These are phyloP conservation scores for Vanessa cardui DNA, from an alignment of 2,888 invertebrate species.

Conservation along the genomic window DNA sequence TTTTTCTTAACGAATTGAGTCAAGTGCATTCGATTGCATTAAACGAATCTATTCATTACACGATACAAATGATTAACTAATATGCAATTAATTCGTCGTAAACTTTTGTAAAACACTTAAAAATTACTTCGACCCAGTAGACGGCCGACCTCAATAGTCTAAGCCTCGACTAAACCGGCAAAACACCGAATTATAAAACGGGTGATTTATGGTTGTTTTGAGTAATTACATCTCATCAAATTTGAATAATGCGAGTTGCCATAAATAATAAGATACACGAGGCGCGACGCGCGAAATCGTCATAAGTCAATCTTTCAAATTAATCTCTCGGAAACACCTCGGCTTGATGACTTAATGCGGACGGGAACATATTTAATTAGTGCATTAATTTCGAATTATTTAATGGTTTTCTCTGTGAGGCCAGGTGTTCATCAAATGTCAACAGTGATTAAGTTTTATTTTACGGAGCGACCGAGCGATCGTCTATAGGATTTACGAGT, in stretches of 20 bases:
- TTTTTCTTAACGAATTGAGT: slow-evolving; percentile 49
- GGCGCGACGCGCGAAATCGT: slow-evolving; percentile 67
- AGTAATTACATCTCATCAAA: slow-evolving; percentile 82
- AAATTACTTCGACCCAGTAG: slow-evolving; percentile 66
- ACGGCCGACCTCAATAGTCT: slow-evolving; percentile 49
- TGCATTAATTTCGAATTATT: slow-evolving; percentile 78
- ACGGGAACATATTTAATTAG: slow-evolving; percentile 79
- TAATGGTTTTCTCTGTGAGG: slow-evolving; percentile 61
- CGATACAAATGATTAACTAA: slow-evolving; percentile 30
- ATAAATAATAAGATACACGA: slow-evolving; percentile 68
- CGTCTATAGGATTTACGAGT: slow-evolving; percentile 67
- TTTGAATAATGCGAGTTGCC: slow-evolving; percentile 79
- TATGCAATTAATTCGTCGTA: slow-evolving; percentile 61
- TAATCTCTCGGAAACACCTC: slow-evolving; percentile 72
- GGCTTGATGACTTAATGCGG: slow-evolving; percentile 74
- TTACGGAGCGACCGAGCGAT: slow-evolving; percentile 57
- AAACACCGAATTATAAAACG: slow-evolving; percentile 69
- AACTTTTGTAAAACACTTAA: slow-evolving; percentile 64
- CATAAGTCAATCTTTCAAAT: slow-evolving; percentile 77
- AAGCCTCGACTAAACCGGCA: slow-evolving; percentile 65
- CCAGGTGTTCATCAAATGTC: slow-evolving; percentile 80
- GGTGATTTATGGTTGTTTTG: slow-evolving; percentile 80
- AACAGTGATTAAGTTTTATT: slow-evolving; percentile 79
- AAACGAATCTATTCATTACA: slow-evolving; percentile 2
- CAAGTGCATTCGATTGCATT: slow-evolving; percentile 47